Evolutionary conservation across 2,113 vertebrate genomes (phyloP), one percentile per base, ranked within the genome.

Genomic region (Heterochromis multidens): DNA sequence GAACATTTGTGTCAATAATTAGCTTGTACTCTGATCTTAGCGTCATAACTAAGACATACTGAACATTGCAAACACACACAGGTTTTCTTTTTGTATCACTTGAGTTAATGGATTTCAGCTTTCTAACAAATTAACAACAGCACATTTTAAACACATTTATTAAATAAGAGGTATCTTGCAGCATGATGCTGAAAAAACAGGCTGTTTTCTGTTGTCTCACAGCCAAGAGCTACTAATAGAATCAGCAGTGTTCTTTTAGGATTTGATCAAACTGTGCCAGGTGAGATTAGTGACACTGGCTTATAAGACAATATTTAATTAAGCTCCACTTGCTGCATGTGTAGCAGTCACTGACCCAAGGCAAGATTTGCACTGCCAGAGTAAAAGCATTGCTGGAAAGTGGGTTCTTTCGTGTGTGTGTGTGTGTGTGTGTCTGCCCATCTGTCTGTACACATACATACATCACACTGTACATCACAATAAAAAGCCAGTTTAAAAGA

Each of bases 11-110:
- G 94, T 95, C 94, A 96, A 96, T 96, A 87, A 96, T 96, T 95
- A 95, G 93, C 94, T 93, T 95, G 94, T 89, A 95, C 95, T 95
- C 91, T 95, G 95, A 94, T 95, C 95, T 91, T 80, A 74, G 77
- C 61, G 60, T 63, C 74, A 59, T 46, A 67, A 88, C 84, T 62
- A 62, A 88, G 87, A 89, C 33, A 77, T 29, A 46, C 72, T 77
- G 80, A 63, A 46, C 19, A 67, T 31, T 23, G 57, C 2, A 80
- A 40, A 84, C 43, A 40, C n/a, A 84, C 49, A 62, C 31, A 79
- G 11, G 72, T 33, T 33, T 29, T 33, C 23, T 49, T 21, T 7
- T 19, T 1, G 19, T 2, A 4, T 40, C 17, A 77, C 19, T 83
- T 82, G 5, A 56, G 3, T 56, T 21, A 31, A 27, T 4, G 3